A percentile compares a stretch with the other conserved stretches of the same genome.
Conservation (phyloP, 1,140 invertebrate species). For the Calycopis cecrops region DNA sequence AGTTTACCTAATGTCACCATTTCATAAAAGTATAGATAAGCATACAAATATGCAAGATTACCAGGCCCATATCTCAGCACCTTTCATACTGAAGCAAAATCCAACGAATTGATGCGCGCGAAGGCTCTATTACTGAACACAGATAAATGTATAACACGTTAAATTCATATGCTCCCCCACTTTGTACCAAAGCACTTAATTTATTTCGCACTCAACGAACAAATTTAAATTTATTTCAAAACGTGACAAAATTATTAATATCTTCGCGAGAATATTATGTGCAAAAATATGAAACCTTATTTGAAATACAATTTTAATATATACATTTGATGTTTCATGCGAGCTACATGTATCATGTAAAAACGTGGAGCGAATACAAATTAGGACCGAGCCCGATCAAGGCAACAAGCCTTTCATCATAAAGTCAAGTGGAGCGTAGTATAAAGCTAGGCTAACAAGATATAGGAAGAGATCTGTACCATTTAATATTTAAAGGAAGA, state of each 20-base stretch:
- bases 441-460: too few species aligned
- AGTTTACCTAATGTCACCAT: too few species aligned
- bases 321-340: slow-evolving; percentile 5
- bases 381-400: neutral
- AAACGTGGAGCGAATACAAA: slow-evolving; percentile 3
- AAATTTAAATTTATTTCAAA: slow-evolving; percentile 1
- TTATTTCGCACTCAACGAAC: neutral
- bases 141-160: neutral
- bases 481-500: too few species aligned
- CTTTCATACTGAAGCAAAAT: too few species aligned
- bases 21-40: too few species aligned
- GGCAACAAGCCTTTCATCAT: too few species aligned
- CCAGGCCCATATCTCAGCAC: too few species aligned
- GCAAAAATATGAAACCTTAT: slow-evolving; percentile 8
- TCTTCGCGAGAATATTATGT: neutral
- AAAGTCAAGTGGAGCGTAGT: too few species aligned
- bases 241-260: slow-evolving; percentile 7
- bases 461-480: too few species aligned
- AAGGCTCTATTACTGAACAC: neutral
- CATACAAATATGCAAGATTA: too few species aligned
- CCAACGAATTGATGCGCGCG: too few species aligned
- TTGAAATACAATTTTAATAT: slow-evolving; percentile 4
- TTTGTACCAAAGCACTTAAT: slow-evolving; percentile 5
- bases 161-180: neutral
- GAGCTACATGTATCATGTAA: neutral